Evolutionary conservation across 2,797 vertebrate species (phyloP).

Genomic region (Esox lucius): DNA sequence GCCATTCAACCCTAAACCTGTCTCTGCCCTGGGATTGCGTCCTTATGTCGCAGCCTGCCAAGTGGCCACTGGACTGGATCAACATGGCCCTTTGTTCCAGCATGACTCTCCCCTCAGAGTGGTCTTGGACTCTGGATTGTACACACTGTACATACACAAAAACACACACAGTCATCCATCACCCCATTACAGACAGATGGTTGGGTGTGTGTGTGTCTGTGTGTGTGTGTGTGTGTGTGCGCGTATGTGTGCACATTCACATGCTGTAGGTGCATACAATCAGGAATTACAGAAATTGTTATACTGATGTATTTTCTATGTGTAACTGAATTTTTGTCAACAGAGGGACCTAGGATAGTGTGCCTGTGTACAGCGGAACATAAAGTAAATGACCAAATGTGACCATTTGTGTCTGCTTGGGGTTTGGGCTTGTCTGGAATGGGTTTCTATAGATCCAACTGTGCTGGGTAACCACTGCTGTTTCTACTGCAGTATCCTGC

Average conservation of each 20-base stretch:
- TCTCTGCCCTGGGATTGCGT: neutral
- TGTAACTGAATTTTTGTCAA: too few relatives aligned
- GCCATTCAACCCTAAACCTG: neutral
- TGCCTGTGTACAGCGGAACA: too few relatives aligned
- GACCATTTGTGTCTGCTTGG: conserved; percentile 12
- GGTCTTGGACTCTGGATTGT: conserved; percentile 11
- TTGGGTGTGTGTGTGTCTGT: conserved; percentile 16
- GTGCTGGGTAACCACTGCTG: neutral
- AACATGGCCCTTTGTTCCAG: neutral
- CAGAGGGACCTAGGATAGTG: too few relatives aligned
- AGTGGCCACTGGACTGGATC: conserved; percentile 25
- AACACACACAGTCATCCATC: conserved; percentile 25
- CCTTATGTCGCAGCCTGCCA: conserved; percentile 18
- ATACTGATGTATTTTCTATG: too few relatives aligned
- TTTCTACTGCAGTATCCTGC: neutral
- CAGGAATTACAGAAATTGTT: too few relatives aligned
- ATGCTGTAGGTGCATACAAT: too few relatives aligned
- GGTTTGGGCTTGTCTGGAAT: conserved; percentile 2
- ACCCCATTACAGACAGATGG: conserved; percentile 35
- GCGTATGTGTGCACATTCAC: neutral
- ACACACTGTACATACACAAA: neutral
- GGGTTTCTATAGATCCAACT: neutral
- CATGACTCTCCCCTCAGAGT: neutral
- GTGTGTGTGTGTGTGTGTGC: conserved; percentile 18
- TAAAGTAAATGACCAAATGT: conserved; percentile 10